Evolutionary conservation across 2,113 vertebrate species (phyloP), one percentile per base, ranked within the genome.

Genomic region (Lynx canadensis): DNA sequence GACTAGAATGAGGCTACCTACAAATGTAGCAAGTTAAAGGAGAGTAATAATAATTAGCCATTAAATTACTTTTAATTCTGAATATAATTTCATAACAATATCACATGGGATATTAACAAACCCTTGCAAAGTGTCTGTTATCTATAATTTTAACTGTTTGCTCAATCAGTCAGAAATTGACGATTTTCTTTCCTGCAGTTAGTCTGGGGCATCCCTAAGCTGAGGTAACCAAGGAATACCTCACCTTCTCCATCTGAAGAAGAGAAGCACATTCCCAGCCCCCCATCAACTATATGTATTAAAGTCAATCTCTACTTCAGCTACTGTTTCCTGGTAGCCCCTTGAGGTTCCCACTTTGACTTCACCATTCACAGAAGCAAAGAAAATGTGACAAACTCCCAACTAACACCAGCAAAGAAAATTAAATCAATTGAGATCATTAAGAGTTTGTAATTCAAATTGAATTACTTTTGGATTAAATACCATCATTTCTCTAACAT

Each of bases 391-490:
- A 73, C 16, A 95, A 96, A 94, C 33, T 78, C 11, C 31, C 81
- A 91, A 78, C 29, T 71, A 97, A 85, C 7, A 73, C 45, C 69
- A 96, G 60, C 69, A 94, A 88, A 96, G 31, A 45, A 91, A 96
- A 94, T 94, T 73, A 95, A 97, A 91, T 36, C 31, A 96, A 69
- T 84, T 96, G 73, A 73, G 27, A 74, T 63, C 36, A 68, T 89
- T 95, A 85, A 78, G 55, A 63, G 41, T 84, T 93, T 73, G 2
- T 78, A 41, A 91, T 93, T 90, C 45, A 84, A 92, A 94, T 12
- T 82, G 65, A 95, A 95, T 97, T 96, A 81, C 83, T 91, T 83
- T 82, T 92, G 66, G 8, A 94, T 85, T 94, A 96, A 95, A 74
- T 69, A 66, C 7, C 31, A 78, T 92, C 18, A 6, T 55, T 90